A percentile compares a stretch with the other conserved stretches of the same genome.
These are phyloP conservation scores for Epizoanthus scotinus DNA, from an alignment of 92 coral and sea anemone genomes.

Conservation along the genomic window DNA sequence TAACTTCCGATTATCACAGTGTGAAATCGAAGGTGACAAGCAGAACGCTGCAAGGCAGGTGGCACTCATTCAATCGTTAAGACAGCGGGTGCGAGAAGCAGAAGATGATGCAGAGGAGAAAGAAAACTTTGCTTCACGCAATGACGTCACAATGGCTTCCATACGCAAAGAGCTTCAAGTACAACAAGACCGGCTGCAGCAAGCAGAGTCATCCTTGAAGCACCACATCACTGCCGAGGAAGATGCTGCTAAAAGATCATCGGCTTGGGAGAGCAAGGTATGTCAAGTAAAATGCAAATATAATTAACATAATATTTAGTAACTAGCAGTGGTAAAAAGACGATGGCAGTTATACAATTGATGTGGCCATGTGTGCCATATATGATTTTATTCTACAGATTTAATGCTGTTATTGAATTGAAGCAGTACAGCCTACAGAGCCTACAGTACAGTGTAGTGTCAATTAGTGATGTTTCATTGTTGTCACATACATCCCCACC, in stretches of 20 bases:
- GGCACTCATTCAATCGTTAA: conserved; percentile 87
- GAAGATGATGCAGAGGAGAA: conserved; percentile 84
- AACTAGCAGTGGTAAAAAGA: no score
- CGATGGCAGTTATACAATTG: no score
- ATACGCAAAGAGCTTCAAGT: conserved; percentile 84
- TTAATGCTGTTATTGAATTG: no score
- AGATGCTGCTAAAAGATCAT: conserved; percentile 77
- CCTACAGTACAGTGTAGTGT: no score
- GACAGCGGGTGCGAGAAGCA: conserved; percentile 94
- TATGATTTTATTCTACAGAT: no score
- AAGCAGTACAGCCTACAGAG: no score
- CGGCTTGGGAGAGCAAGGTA: conserved; percentile 92
- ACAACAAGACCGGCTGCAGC: conserved; percentile 89
- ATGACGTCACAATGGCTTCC: conserved; percentile 88
- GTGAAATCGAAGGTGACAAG: conserved; percentile 93
- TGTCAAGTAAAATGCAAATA: no score
- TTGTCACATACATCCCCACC: no score
- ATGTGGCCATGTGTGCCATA: no score
- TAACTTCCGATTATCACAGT: conserved; percentile 51
- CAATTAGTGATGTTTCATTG: no score
- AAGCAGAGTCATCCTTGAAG: conserved; percentile 85
- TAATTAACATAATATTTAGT: no score
- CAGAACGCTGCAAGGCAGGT: conserved; percentile 93
- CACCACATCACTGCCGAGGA: conserved; percentile 89
- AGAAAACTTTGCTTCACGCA: conserved; percentile 88